phyloP scores from a whole-genome alignment of 1,140 invertebrate species.

The Ceratosolen solmsi region DNA sequence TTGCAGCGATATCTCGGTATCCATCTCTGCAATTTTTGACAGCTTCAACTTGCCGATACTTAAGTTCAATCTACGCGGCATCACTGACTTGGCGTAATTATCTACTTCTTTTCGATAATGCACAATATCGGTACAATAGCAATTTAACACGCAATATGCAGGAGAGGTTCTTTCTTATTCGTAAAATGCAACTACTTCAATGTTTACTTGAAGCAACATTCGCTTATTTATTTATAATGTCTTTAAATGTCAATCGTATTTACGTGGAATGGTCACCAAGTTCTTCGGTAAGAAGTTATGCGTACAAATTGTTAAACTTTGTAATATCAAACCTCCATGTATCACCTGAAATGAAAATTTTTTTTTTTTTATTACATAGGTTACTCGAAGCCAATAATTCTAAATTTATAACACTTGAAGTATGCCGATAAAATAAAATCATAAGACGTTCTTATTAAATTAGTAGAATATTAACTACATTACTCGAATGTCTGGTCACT shows the following conservation, averaged over 20 bases:
- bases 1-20: background rate
- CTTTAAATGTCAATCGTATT: background rate
- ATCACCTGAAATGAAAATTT: constrained; percentile 27
- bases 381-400: no score
- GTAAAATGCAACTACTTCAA: constrained; percentile 19
- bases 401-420: constrained; percentile 10
- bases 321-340: constrained; percentile 12
- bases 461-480: no score
- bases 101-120: background rate
- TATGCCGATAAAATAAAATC: background rate
- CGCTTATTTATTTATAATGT: background rate
- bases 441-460: no score
- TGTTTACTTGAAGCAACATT: constrained; percentile 21
- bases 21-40: constrained; percentile 21
- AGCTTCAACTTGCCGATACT: background rate
- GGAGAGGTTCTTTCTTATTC: no score
- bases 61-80: constrained; percentile 30
- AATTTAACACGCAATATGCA: background rate
- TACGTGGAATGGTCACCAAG: background rate
- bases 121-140: background rate
- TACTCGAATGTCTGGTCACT: background rate
- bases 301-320: constrained; percentile 33
- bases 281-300: background rate
- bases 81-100: background rate
- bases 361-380: background rate